Conservation (phyloP, 2,113 vertebrate species). For the Bufo bufo region DNA sequence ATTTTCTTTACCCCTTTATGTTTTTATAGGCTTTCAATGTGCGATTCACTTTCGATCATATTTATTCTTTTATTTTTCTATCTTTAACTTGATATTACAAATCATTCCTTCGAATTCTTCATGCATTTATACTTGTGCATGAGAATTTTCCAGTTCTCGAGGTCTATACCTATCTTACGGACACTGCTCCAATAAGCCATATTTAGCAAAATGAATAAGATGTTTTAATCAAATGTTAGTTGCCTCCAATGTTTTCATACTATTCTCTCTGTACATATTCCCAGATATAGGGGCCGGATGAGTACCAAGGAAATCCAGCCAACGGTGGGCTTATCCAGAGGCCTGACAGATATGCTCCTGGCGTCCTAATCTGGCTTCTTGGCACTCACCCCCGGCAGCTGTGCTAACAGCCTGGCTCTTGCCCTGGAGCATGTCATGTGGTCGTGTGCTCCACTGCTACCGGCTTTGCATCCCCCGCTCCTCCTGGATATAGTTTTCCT, state of each 20-base stretch:
- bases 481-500: constrained; percentile 68
- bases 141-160: background rate
- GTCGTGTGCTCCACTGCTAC: constrained; percentile 6
- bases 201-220: constrained; percentile 11
- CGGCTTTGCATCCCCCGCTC: constrained; percentile 58
- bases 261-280: constrained; percentile 65
- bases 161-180: background rate
- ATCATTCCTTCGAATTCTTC: background rate
- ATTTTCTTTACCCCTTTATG: too few species aligned
- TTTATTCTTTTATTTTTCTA: background rate
- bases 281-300: constrained; percentile 63
- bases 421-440: constrained; percentile 62
- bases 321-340: constrained; percentile 62
- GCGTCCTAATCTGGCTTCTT: constrained; percentile 64
- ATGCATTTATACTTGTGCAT: background rate
- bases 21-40: background rate
- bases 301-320: constrained; percentile 60
- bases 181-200: background rate
- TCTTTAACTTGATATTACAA: background rate
- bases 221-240: constrained; percentile 39
- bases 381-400: constrained; percentile 63
- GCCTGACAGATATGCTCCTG: constrained; percentile 65
- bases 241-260: constrained; percentile 59
- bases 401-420: constrained; percentile 58
- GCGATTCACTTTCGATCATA: background rate